These are phyloP conservation scores for Tridacna gigas DNA, from an alignment of 2,888 invertebrate species.

Conservation along the genomic window DNA sequence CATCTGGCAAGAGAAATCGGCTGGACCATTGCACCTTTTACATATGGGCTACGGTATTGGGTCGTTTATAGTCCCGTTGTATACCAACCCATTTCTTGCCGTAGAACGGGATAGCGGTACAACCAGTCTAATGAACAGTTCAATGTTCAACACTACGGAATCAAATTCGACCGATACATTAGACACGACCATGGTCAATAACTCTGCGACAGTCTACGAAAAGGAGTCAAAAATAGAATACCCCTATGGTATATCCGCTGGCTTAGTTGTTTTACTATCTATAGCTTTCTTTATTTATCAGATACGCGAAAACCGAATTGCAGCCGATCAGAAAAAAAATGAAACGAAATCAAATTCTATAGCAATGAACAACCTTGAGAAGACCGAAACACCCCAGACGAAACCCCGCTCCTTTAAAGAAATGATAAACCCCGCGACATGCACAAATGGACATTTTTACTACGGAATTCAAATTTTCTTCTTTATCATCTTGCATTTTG, in stretches of 20 bases:
- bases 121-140: not conserved
- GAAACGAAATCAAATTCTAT: not conserved
- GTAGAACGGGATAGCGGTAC: slow-evolving; percentile 25
- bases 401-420: slow-evolving; percentile 19
- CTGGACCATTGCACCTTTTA: slow-evolving; percentile 71
- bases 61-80: slow-evolving; percentile 72
- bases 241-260: slow-evolving; percentile 65
- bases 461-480: slow-evolving; percentile 66
- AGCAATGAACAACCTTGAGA: not conserved
- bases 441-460: slow-evolving; percentile 64
- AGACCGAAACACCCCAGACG: not conserved
- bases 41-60: slow-evolving; percentile 77
- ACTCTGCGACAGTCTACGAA: slow-evolving; percentile 31
- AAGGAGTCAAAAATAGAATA: slow-evolving; percentile 67
- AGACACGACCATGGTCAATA: not conserved
- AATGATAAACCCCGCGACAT: slow-evolving; percentile 69
- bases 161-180: not conserved
- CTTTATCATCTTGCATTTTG: slow-evolving; percentile 66
- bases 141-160: not conserved
- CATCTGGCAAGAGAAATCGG: slow-evolving; percentile 73
- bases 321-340: not conserved
- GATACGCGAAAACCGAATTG: slow-evolving; percentile 31
- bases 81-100: slow-evolving; percentile 73
- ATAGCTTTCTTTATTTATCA: slow-evolving; percentile 66
- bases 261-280: slow-evolving; percentile 49